Evolutionary conservation across 2,888 invertebrate genomes (phyloP), one percentile per base, ranked within the genome.

Genomic region (Nomada lathburiana): DNA sequence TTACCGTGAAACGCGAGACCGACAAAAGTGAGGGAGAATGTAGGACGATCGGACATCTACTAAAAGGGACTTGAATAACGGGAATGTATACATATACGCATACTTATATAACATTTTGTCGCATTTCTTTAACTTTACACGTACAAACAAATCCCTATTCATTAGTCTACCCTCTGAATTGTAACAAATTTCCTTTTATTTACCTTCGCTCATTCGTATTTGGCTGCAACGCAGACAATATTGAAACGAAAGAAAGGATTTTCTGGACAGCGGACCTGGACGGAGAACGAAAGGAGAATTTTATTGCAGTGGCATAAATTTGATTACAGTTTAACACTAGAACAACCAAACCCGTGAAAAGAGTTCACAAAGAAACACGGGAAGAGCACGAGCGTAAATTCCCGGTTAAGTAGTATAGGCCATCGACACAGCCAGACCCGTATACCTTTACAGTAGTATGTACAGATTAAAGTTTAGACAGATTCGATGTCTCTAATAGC

Each of bases 21-120:
- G 62, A 72, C 67, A 59, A 75, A 23, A 50, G 13, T 52, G 36
- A 16, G 16, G 53, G 73, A 74, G 76, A 72, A 87, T 83, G 72
- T 78, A 60, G 69, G 68, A 53, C 77, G 55, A 70, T 63, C 70
- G 73, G 77, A 63, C 57, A 67, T 10, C 29, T 18, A 59, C 68
- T 55, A 36, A 73, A 62, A 72, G 60, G 64, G 65, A 62, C 10
- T 23, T 9, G 29, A 29, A 26, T 7, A 2, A 52, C n/a, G 16
- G 47, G 16, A 62, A 62, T 73, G 65, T 20, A 20, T 3, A 23
- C 20, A 20, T 3, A 23, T 13, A 44, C 29, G 7, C 29, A 7
- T 4, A 29, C 29, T 4, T 5, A 20, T 53, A 29, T 20, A 71
- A 52, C n/a, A 2, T 64, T 20, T 73, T 47, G 26, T 26, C 26